Evolutionary conservation across 2,888 invertebrate genomes (phyloP).

Genomic region (Coecobrya sp.): DNA sequence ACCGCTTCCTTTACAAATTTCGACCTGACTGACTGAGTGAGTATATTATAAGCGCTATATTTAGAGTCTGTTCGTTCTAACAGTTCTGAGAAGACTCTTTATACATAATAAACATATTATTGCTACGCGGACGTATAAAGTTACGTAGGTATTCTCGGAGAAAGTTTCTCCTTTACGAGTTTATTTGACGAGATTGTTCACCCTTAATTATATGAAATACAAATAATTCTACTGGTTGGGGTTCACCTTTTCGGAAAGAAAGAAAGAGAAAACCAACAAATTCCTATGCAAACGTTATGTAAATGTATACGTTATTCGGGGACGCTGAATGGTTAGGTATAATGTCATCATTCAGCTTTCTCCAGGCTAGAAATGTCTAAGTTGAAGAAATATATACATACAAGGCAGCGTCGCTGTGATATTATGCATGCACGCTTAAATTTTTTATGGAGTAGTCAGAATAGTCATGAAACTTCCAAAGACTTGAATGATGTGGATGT

Average conservation of each 20-base stretch:
- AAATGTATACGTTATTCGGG: too few relatives aligned
- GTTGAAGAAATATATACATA: background rate
- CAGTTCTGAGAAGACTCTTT: background rate
- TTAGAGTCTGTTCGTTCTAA: background rate
- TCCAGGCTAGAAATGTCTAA: background rate
- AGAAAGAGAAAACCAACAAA: background rate
- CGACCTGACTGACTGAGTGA: too few relatives aligned
- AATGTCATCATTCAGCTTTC: background rate
- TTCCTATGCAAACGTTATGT: too few relatives aligned
- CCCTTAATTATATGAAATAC: slow-evolving; percentile 56
- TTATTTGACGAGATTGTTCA: slow-evolving; percentile 42
- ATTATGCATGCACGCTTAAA: slow-evolving; percentile 7
- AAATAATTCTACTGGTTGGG: background rate
- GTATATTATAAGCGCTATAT: background rate
- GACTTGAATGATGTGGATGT: slow-evolving; percentile 6
- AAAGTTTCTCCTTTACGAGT: slow-evolving; percentile 42
- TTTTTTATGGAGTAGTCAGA: slow-evolving; percentile 27
- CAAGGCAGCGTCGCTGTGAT: background rate
- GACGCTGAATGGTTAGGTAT: too few relatives aligned
- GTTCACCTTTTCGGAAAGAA: background rate
- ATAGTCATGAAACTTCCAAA: slow-evolving; percentile 31
- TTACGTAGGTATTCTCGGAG: background rate
- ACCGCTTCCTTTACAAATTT: slow-evolving; percentile 7
- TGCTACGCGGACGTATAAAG: background rate
- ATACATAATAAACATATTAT: slow-evolving; percentile 1